phyloP scores from a whole-genome alignment of 2,888 invertebrate species.

The Pyrrhosoma nymphula region DNA sequence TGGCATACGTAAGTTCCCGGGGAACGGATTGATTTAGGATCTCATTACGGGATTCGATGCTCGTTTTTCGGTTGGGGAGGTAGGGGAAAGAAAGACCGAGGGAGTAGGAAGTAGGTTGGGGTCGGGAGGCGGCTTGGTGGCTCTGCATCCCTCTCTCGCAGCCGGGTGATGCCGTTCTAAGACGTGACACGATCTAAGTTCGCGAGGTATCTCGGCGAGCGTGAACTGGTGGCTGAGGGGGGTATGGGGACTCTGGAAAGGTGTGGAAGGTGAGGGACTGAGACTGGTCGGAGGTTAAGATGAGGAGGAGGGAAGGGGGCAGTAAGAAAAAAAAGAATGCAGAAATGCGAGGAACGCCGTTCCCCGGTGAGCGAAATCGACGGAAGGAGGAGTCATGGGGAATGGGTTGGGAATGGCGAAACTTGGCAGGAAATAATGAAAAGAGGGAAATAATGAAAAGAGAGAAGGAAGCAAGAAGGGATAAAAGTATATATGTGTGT shows the following conservation, averaged over 20 bases:
- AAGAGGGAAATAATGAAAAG: no score
- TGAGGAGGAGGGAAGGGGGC: no score
- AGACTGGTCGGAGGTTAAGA: neutral
- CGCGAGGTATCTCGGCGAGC: neutral
- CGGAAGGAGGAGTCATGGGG: neutral
- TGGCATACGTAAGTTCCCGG: neutral
- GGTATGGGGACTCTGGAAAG: no score
- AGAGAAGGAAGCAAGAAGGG: neutral
- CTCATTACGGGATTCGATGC: conserved; percentile 17
- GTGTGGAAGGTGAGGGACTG: neutral
- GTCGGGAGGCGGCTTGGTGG: no score
- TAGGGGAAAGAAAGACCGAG: no score
- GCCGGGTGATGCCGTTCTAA: neutral
- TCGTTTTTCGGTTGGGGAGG: conserved; percentile 20
- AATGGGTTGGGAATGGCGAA: no score
- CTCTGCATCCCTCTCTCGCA: neutral
- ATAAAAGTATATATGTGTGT: no score
- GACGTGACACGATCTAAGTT: conserved; percentile 19
- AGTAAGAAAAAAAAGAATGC: neutral
- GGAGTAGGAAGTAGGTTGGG: no score
- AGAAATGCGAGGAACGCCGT: neutral
- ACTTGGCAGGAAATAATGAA: no score
- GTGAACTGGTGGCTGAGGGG: neutral
- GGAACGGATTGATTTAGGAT: conserved; percentile 22
- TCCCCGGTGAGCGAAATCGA: no score